Evolutionary conservation across 2,888 invertebrate genomes (phyloP), one percentile per base, ranked within the genome.

Genomic region (Chelonus formosanus): DNA sequence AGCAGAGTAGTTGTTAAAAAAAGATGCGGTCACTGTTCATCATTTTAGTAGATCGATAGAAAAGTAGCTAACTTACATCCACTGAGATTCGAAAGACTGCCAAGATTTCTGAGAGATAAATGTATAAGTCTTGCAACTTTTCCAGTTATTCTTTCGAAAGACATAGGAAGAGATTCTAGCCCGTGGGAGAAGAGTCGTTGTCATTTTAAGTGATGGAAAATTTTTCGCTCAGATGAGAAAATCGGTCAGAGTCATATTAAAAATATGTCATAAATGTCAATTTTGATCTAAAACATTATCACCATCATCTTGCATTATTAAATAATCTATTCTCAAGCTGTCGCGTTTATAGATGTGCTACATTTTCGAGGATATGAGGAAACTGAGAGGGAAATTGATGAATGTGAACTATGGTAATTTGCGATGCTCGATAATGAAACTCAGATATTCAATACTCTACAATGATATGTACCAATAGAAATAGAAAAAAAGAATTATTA

Each of bases 61-160:
- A 40, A 52, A 52, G 52, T 32, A 52, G 34, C 36, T 36, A 34
- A 55, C 43, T 10, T 20, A 43, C 44, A n/a, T 40, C 20, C 44
- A 55, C 31, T 31, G 44, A 43, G 44, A 31, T 31, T 45, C 44
- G 44, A 43, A 6, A 57, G 68, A 58, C 61, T 70, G 70, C 71
- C 71, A 70, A 70, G 70, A 68, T 71, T 53, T 48, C 63, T 58
- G 63, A 50, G 55, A 68, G 66, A 71, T 68, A 67, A 70, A 68
- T 66, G 67, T 65, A 59, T 64, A 55, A 71, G 67, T 62, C 65
- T 68, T 68, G 34, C 65, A 71, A 68, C 57, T 70, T 68, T 66
- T 62, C 63, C 63, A 68, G 68, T 70, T 62, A 70, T 70, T 68
- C 61, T 60, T 65, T 56, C 60, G 44, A 59, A 47, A 52, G 55